A percentile compares a stretch with the other conserved stretches of the same genome.
These are phyloP conservation scores for Bellardia bayeri DNA, from an alignment of 2,888 invertebrate genomes.

Conservation along the genomic window DNA sequence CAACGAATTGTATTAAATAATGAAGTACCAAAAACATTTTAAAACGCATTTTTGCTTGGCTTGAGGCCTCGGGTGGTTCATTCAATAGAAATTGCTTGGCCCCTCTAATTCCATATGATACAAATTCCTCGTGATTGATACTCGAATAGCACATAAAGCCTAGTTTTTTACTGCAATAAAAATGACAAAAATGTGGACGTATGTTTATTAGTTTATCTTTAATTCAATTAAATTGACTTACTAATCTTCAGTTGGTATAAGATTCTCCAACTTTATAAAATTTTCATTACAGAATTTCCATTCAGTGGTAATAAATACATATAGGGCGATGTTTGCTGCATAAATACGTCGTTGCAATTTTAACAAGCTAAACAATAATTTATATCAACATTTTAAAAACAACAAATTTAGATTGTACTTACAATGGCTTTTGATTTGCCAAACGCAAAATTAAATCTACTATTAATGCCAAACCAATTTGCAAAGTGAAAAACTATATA, in stretches of 20 bases:
- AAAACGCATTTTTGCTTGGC: constrained; percentile 76
- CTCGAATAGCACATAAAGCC: constrained; percentile 71
- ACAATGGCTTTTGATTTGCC: constrained; percentile 89
- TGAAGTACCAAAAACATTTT: constrained; percentile 77
- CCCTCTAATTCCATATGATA: constrained; percentile 79
- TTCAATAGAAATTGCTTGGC: constrained; percentile 81
- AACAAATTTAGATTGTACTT: constrained; percentile 79
- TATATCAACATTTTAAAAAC: neutral
- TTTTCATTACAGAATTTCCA: constrained; percentile 91
- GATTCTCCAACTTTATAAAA: constrained; percentile 75
- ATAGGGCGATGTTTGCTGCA: constrained; percentile 89
- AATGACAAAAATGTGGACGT: neutral
- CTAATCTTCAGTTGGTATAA: constrained; percentile 60
- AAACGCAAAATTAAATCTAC: constrained; percentile 88
- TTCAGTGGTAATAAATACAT: constrained; percentile 90
- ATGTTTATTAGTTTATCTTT: neutral
- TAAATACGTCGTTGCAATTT: constrained; percentile 93
- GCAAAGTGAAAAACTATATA: constrained; percentile 87
- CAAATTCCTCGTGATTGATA: constrained; percentile 78
- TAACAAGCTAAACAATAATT: constrained; percentile 86
- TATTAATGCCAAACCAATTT: constrained; percentile 90
- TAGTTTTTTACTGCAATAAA: constrained; percentile 64
- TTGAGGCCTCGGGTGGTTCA: constrained; percentile 79
- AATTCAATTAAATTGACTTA: constrained; percentile 18
- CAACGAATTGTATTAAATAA: constrained; percentile 75